phyloP scores from a whole-genome alignment of 2,113 vertebrate species.

The Saguinus midas region DNA sequence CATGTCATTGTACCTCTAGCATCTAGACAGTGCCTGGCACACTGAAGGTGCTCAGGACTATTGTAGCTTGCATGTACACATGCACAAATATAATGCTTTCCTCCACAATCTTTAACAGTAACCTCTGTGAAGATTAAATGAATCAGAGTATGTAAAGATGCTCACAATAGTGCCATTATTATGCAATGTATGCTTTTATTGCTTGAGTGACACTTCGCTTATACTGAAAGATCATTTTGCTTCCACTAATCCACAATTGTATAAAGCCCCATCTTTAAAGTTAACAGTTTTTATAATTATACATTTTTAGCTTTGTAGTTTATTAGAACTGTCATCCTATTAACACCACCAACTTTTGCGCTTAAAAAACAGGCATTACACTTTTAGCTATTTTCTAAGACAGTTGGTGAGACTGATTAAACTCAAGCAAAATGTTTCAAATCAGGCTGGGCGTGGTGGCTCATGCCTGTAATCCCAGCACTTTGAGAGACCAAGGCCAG shows the following conservation, averaged over 20 bases:
- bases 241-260: background rate
- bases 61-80: background rate
- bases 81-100: background rate
- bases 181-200: background rate
- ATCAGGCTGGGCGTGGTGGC: too few species aligned
- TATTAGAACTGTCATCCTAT: slow-evolving; percentile 4
- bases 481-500: too few species aligned
- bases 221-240: background rate
- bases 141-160: background rate
- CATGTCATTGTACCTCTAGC: background rate
- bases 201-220: background rate
- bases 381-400: background rate
- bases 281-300: background rate
- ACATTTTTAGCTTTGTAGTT: background rate
- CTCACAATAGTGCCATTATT: background rate
- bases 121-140: background rate
- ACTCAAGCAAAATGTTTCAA: slow-evolving; percentile 11
- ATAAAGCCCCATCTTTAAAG: background rate
- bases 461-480: too few species aligned
- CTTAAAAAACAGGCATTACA: background rate
- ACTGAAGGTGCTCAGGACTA: background rate
- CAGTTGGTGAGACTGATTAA: background rate
- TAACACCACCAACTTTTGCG: background rate
- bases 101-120: background rate
- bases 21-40: background rate